phyloP scores from a whole-genome alignment of 2,888 invertebrate genomes.

The Drosophila demipolita region DNA sequence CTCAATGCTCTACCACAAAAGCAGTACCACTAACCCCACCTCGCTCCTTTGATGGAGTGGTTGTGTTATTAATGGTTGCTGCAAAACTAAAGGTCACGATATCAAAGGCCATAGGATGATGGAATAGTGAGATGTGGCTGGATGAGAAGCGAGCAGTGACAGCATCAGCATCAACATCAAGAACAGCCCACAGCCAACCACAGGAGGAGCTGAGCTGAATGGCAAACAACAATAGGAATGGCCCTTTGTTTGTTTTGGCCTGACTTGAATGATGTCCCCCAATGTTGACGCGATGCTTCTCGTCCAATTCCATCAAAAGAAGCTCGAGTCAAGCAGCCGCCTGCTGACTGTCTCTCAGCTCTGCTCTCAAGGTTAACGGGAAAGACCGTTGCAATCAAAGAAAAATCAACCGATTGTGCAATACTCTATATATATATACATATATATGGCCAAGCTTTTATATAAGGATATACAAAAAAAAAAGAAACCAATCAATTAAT shows the following conservation, averaged over 20 bases:
- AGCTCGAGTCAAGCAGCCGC: slow-evolving; percentile 36
- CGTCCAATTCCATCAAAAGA: slow-evolving; percentile 32
- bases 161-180: slow-evolving; percentile 23
- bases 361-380: slow-evolving; percentile 15
- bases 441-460: not conserved
- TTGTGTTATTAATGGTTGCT: slow-evolving; percentile 36
- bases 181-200: slow-evolving; percentile 14
- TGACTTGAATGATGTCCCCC: slow-evolving; percentile 15
- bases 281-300: slow-evolving; percentile 6
- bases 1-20: slow-evolving; percentile 4
- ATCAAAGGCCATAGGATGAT: not conserved
- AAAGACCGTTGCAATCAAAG: not conserved
- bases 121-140: not conserved
- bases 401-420: not conserved
- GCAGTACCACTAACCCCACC: not conserved
- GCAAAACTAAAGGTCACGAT: slow-evolving; percentile 36
- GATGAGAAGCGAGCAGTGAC: not conserved
- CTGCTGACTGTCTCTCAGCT: slow-evolving; percentile 16
- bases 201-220: slow-evolving; percentile 17
- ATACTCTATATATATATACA: slow-evolving; percentile 2
- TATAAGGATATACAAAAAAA: not conserved
- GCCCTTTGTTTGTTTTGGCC: slow-evolving; percentile 27
- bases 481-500: not conserved
- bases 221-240: slow-evolving; percentile 41
- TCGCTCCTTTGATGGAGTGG: slow-evolving; percentile 12